Conservation (phyloP, 1,140 invertebrate genomes). For the Spodoptera litura region DNA sequence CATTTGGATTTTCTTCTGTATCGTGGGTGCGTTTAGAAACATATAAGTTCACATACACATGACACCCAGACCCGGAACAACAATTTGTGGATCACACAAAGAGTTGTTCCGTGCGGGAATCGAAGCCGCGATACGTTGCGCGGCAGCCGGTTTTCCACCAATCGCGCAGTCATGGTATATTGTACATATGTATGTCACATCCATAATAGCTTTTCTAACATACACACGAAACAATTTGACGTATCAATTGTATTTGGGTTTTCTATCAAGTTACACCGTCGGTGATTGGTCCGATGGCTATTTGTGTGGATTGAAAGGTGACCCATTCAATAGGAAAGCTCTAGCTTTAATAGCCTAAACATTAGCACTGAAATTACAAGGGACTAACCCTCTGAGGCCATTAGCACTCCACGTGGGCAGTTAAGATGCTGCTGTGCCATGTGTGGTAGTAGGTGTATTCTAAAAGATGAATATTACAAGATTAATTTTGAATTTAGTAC, state of each 20-base stretch:
- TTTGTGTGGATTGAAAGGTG: constrained; percentile 53
- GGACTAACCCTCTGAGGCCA: constrained; percentile 55
- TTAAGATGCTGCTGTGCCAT: constrained; percentile 51
- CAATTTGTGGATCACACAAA: no score
- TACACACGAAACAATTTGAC: background rate
- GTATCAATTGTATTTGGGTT: background rate
- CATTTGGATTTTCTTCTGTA: no score
- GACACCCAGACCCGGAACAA: no score
- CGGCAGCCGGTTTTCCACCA: no score
- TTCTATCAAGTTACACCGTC: background rate
- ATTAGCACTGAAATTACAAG: constrained; percentile 62
- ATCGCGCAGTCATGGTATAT: no score
- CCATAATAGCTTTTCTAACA: background rate
- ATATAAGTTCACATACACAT: no score
- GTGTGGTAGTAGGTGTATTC: background rate
- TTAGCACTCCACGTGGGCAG: constrained; percentile 47
- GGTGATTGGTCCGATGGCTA: background rate
- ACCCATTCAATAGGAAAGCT: constrained; percentile 48
- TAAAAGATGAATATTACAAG: background rate
- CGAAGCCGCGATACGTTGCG: no score
- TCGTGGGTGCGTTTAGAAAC: no score
- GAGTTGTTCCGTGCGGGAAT: no score
- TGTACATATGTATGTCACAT: no score
- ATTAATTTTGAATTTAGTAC: background rate
- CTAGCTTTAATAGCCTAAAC: constrained; percentile 58